A percentile compares a stretch with the other conserved stretches of the same genome.
Evolutionary conservation across 2,797 vertebrate genomes (phyloP).

Genomic region (Trachurus trachurus): DNA sequence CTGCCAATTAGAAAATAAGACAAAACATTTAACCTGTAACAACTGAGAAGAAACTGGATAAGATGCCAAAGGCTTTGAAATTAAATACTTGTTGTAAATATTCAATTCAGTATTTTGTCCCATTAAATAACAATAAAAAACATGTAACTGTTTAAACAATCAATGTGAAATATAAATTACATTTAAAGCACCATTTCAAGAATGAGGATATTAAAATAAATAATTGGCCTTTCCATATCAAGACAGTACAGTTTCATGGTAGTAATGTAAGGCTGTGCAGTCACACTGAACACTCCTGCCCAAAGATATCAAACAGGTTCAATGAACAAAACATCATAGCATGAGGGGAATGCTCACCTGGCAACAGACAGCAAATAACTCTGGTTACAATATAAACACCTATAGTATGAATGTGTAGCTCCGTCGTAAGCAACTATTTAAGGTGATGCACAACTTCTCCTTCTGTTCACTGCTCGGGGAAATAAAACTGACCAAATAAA

Average conservation of each 20-base stretch:
- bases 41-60: slow-evolving; percentile 70
- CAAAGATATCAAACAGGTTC: slow-evolving; percentile 36
- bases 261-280: slow-evolving; percentile 70
- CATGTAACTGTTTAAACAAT: slow-evolving; percentile 78
- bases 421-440: slow-evolving; percentile 36
- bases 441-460: slow-evolving; percentile 22
- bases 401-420: slow-evolving; percentile 35
- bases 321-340: slow-evolving; percentile 44
- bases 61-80: slow-evolving; percentile 69
- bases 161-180: slow-evolving; percentile 87
- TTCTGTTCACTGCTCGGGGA: slow-evolving; percentile 22
- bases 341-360: slow-evolving; percentile 40
- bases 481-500: slow-evolving; percentile 33
- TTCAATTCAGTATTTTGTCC: slow-evolving; percentile 70
- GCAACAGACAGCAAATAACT: slow-evolving; percentile 59
- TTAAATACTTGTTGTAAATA: slow-evolving; percentile 77
- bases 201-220: slow-evolving; percentile 88
- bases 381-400: slow-evolving; percentile 58
- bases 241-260: slow-evolving; percentile 73
- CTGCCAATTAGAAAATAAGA: slow-evolving; percentile 75
- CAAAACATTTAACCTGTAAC: slow-evolving; percentile 59
- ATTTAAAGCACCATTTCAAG: slow-evolving; percentile 90
- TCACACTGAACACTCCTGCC: slow-evolving; percentile 55
- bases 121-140: slow-evolving; percentile 82
- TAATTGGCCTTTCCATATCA: slow-evolving; percentile 82